Conservation (phyloP, 2,797 vertebrate species). For the Cyclopterus lumpus region DNA sequence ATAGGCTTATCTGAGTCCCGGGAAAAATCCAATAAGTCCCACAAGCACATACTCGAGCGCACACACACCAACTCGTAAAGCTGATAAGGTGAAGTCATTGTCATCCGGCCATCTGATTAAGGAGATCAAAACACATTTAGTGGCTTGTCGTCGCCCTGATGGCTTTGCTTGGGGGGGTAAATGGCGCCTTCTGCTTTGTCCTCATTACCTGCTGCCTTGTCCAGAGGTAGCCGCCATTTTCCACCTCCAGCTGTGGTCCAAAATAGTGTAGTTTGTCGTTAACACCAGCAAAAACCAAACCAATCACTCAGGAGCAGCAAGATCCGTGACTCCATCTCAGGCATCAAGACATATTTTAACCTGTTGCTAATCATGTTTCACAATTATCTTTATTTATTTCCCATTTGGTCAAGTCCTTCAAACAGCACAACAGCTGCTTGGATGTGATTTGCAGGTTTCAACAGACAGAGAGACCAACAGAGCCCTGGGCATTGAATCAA, state of each 20-base stretch:
- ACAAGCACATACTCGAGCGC: not conserved
- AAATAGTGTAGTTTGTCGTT: not conserved
- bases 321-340: not conserved
- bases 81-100: conserved; percentile 61
- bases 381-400: not conserved
- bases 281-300: not conserved
- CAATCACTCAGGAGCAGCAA: not conserved
- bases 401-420: not conserved
- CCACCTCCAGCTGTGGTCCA: not conserved
- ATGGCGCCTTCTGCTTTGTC: conserved; percentile 23
- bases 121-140: conserved; percentile 61
- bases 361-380: not conserved
- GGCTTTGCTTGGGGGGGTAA: conserved; percentile 8
- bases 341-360: not conserved
- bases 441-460: conserved; percentile 42
- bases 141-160: conserved; percentile 9
- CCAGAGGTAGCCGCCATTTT: not conserved
- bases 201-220: conserved; percentile 21
- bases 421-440: conserved; percentile 1
- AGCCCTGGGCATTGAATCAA: conserved; percentile 52
- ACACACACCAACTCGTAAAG: conserved; percentile 1
- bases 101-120: conserved; percentile 61
- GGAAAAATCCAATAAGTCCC: conserved; percentile 54
- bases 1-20: conserved; percentile 51
- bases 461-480: conserved; percentile 7